Evolutionary conservation across 53 echinoderm and acorn worm species (phyloP).

Genomic region (Hippasteria phrygiana): DNA sequence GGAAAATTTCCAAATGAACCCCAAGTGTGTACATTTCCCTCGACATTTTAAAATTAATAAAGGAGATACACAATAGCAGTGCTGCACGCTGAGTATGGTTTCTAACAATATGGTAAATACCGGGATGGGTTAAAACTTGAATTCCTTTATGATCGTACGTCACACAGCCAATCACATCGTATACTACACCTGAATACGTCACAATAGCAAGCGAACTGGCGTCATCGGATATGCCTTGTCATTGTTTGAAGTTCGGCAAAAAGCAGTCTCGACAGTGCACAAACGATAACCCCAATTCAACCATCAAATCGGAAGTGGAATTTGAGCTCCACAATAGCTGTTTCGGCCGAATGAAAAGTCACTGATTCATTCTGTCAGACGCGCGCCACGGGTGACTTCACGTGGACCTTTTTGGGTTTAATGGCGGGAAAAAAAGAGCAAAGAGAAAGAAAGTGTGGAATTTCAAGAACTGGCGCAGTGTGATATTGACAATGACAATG

Average conservation of each 20-base stretch:
- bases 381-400: neutral
- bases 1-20: too few relatives aligned
- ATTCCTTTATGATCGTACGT: neutral
- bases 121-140: too few relatives aligned
- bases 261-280: neutral
- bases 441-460: neutral
- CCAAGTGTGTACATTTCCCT: too few relatives aligned
- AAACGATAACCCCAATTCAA: slow-evolving; percentile 27
- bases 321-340: slow-evolving; percentile 28
- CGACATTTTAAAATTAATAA: too few relatives aligned
- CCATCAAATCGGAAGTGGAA: slow-evolving; percentile 11
- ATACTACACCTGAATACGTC: neutral
- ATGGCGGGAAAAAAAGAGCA: neutral
- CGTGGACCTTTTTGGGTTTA: neutral
- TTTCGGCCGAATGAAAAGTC: neutral
- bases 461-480: neutral
- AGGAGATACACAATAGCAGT: too few relatives aligned
- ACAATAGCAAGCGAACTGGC: neutral
- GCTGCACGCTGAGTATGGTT: too few relatives aligned
- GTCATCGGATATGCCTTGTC: slow-evolving; percentile 44
- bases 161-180: neutral
- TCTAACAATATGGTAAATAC: too few relatives aligned
- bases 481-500: neutral
- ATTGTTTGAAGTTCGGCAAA: neutral
- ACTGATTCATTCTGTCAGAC: neutral